Base-by-base conservation (phyloP, 2,888 invertebrate species). In the Entomobrya proxima region DNA sequence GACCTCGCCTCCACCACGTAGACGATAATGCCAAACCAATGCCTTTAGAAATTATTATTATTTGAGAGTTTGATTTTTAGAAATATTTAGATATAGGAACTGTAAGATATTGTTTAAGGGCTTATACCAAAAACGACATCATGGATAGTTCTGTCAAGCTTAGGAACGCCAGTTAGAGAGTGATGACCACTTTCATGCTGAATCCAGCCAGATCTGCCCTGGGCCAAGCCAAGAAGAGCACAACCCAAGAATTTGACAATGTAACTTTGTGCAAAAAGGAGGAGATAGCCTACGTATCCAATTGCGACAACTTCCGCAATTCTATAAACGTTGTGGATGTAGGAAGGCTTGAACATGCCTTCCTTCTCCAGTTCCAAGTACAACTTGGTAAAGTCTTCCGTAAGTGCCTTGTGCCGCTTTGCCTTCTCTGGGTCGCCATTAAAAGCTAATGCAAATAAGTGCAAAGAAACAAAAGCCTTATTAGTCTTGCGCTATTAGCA, bases 171-270 rank as follows among this genome's bases (percentile, higher is more conserved):
- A 37, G 87, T 87, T 3, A 88, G 6, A 9, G 87, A 87, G 52
- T 86, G 79, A 80, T 89, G 89, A n/a, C 88, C 89, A 44, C 79
- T 75, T 75, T 87, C 87, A 78, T 89, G 89, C 72, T 87, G 87
- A 18, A 89, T 58, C 87, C 87, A 89, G 0, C 89, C 88, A 85
- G 84, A 83, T 52, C 88, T 72, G n/a, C 88, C 89, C 69, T 88
- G 88, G 37, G 87, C 88, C 18, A 89, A 47, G 27, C 74, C 72
- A n/a, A 55, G 50, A 13, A 88, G 37, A n/a, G 86, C 75, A 21
- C 87, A 79, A 2, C 89, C 89, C 9, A 88, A 32, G 32, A 88
- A 85, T 79, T 88, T 86, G 27, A 89, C 75, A 1, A 85, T 11
- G 47, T 87, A 86, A 30, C 50, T 80, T 74, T 61, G 77, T 13